These are phyloP conservation scores for Leucozona laternaria DNA, from an alignment of 2,888 invertebrate species.

Conservation along the genomic window DNA sequence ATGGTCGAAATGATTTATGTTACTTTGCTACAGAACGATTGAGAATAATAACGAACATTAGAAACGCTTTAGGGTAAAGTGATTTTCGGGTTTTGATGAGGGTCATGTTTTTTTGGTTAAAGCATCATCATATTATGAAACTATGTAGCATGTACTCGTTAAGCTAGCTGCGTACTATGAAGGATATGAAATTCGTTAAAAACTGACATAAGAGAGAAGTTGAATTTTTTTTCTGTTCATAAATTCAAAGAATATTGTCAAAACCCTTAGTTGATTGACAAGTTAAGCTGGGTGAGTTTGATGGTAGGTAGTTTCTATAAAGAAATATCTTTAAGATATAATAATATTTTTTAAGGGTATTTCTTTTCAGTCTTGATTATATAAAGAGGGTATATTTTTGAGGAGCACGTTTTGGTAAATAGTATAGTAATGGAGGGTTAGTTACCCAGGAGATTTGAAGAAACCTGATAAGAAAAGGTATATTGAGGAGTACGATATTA, in stretches of 20 bases:
- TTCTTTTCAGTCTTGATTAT: not conserved
- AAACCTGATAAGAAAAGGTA: not conserved
- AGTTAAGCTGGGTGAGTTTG: not conserved
- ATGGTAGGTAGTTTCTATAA: not conserved
- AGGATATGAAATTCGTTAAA: conserved; percentile 30
- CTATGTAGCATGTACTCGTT: not conserved
- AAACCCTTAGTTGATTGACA: not conserved
- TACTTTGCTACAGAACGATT: conserved; percentile 36
- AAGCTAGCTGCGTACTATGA: not conserved
- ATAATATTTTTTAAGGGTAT: not conserved
- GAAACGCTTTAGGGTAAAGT: conserved; percentile 20
- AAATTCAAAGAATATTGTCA: not conserved
- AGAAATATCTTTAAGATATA: not conserved
- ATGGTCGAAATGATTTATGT: conserved; percentile 51
- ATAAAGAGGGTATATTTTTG: not conserved
- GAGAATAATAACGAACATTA: conserved; percentile 61
- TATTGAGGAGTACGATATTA: not conserved
- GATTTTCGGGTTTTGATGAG: conserved; percentile 52
- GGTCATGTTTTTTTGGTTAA: conserved; percentile 21
- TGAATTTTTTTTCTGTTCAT: not conserved
- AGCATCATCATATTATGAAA: not conserved
- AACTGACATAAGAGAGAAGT: conserved; percentile 4
- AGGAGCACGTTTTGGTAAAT: not conserved
- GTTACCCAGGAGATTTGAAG: not conserved
- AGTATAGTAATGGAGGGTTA: not conserved